Conservation (phyloP, 1,140 invertebrate genomes). For the Drosophila parvula region DNA sequence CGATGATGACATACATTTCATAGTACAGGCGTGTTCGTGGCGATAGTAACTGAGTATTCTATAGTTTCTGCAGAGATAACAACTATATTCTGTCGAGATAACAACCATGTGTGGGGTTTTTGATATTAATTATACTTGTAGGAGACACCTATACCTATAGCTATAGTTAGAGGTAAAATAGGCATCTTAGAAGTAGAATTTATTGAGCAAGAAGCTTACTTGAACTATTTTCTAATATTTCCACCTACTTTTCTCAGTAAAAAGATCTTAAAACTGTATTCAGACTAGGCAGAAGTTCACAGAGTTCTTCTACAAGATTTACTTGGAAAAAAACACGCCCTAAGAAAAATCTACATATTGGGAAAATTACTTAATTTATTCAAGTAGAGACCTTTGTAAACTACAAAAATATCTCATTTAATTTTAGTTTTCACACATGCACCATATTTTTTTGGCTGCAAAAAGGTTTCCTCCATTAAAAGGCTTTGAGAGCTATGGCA, state of each 20-base stretch:
- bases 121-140: not conserved
- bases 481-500: not conserved
- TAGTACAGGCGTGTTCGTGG: not conserved
- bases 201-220: not conserved
- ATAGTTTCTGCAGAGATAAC: not conserved
- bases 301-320: not conserved
- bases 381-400: not conserved
- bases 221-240: not conserved
- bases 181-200: too few relatives aligned
- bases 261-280: not conserved
- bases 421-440: not conserved
- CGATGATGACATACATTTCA: slow-evolving; percentile 4
- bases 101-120: not conserved
- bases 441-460: not conserved
- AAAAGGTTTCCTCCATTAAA: not conserved
- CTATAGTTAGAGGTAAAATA: too few relatives aligned
- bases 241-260: not conserved
- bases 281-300: too few relatives aligned
- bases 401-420: not conserved
- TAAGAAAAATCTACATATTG: not conserved
- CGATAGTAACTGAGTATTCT: not conserved
- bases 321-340: not conserved
- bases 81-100: not conserved
- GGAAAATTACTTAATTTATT: too few relatives aligned
- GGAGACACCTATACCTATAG: not conserved